Conservation (phyloP, 2,888 invertebrate species). For the Corythucha ciliata region DNA sequence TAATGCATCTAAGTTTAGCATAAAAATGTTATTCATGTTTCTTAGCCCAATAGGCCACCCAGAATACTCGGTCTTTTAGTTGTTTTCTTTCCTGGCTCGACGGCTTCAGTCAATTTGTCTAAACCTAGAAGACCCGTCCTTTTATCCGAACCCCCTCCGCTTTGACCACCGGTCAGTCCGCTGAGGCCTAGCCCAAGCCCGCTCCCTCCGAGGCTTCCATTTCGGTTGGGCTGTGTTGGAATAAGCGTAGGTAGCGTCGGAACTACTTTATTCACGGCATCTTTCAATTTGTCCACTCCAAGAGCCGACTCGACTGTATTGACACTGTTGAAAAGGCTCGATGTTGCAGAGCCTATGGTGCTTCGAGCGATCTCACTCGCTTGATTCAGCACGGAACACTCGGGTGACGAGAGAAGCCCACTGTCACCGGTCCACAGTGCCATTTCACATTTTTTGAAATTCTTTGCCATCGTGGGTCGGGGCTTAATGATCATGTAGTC, state of each 20-base stretch:
- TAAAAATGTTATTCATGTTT: too few species aligned
- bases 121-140: too few species aligned
- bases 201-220: too few species aligned
- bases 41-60: too few species aligned
- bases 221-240: background rate
- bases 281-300: slow-evolving; percentile 8
- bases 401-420: slow-evolving; percentile 48
- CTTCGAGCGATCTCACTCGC: slow-evolving; percentile 22
- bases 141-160: too few species aligned
- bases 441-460: slow-evolving; percentile 51
- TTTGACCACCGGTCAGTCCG: too few species aligned
- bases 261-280: background rate
- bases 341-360: slow-evolving; percentile 23
- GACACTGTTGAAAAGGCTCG: slow-evolving; percentile 12
- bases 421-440: slow-evolving; percentile 57
- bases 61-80: too few species aligned
- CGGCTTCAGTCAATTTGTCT: too few species aligned
- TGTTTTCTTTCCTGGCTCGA: too few species aligned
- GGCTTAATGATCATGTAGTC: slow-evolving; percentile 48
- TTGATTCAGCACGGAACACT: slow-evolving; percentile 43
- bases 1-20: too few species aligned
- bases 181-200: too few species aligned
- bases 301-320: slow-evolving; percentile 10
- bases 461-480: slow-evolving; percentile 43
- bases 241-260: background rate